A percentile compares a stretch with the other conserved stretches of the same genome.
Conservation (phyloP, 1,140 invertebrate species). For the Lamellibrachia luymesi region DNA sequence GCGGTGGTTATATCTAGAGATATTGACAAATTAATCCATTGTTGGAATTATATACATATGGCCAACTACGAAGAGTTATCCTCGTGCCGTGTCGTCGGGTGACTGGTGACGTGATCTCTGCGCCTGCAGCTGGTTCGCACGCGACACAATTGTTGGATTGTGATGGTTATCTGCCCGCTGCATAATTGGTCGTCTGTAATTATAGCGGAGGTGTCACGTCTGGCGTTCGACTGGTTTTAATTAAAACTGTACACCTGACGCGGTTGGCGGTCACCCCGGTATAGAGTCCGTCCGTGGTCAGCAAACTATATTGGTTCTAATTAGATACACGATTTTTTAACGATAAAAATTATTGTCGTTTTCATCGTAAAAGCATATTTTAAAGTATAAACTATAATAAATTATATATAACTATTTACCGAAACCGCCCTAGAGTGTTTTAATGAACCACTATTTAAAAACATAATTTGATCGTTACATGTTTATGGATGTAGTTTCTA, state of each 20-base stretch:
- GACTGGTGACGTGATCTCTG: neutral
- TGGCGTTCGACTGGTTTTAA: neutral
- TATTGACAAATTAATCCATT: neutral
- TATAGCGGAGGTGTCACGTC: neutral
- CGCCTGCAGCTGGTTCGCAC: neutral
- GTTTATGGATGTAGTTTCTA: too few species aligned
- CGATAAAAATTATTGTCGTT: too few species aligned
- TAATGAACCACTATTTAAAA: too few species aligned
- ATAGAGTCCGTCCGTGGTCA: neutral
- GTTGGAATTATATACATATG: neutral
- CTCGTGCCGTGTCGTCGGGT: neutral
- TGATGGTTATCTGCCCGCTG: neutral
- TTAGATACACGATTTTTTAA: neutral
- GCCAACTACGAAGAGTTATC: neutral
- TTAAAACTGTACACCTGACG: neutral
- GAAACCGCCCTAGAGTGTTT: too few species aligned
- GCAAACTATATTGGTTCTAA: too few species aligned
- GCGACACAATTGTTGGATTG: neutral
- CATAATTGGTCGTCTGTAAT: neutral
- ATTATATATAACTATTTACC: too few species aligned
- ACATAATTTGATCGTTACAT: too few species aligned
- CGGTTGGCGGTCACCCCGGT: neutral
- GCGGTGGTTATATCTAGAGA: neutral
- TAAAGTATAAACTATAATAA: too few species aligned
- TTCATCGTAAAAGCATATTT: too few species aligned